These are phyloP conservation scores for Scolopax bukidnonensis DNA, from an alignment of 2,797 vertebrate species.

Conservation along the genomic window DNA sequence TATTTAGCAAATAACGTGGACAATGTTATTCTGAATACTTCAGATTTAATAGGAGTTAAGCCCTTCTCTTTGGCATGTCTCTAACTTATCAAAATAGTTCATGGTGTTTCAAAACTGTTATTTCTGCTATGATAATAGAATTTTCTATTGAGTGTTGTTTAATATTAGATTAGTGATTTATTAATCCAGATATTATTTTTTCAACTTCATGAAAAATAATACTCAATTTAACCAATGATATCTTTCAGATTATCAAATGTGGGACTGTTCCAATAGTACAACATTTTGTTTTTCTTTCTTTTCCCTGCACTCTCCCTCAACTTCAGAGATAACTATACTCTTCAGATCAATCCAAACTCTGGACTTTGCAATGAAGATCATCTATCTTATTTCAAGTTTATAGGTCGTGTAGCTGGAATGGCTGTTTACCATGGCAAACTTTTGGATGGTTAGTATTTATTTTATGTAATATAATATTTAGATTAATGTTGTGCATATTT, in stretches of 20 bases:
- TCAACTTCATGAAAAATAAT: background rate
- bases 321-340: constrained; percentile 95
- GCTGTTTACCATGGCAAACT: constrained; percentile 97
- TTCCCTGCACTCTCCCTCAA: constrained; percentile 5
- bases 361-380: constrained; percentile 98
- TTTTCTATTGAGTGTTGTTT: background rate
- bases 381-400: constrained; percentile 97
- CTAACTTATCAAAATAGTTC: background rate
- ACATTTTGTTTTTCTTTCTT: background rate
- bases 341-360: constrained; percentile 98
- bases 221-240: background rate
- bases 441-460: constrained; percentile 88
- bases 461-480: background rate
- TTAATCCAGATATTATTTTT: background rate
- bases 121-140: background rate
- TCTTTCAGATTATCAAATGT: background rate
- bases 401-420: constrained; percentile 97
- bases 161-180: background rate
- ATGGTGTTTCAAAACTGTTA: background rate
- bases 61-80: background rate
- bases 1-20: background rate
- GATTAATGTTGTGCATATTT: background rate
- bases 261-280: background rate
- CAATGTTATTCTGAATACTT: background rate
- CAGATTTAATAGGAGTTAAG: background rate